Evolutionary conservation across 2,888 invertebrate species (phyloP).

Genomic region (Scrobipalpa atriplicella): DNA sequence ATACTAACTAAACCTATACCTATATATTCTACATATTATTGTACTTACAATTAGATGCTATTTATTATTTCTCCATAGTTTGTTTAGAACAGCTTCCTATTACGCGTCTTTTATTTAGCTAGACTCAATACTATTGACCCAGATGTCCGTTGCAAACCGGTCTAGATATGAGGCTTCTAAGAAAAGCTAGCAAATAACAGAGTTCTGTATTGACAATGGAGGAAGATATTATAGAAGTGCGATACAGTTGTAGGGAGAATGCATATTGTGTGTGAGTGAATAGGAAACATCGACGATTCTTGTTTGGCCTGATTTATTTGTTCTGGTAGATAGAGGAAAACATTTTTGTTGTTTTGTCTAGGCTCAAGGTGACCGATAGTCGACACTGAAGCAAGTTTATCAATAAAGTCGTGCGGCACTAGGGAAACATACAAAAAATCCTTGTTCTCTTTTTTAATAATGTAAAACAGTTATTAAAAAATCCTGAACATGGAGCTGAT

Average conservation of each 20-base stretch:
- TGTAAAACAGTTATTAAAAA: no score
- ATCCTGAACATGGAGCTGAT: no score
- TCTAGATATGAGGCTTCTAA: conserved; percentile 3
- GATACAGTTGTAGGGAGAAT: not conserved
- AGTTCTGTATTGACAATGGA: not conserved
- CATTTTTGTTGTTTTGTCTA: not conserved
- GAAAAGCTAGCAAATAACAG: not conserved
- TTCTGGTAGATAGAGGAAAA: not conserved
- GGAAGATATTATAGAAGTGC: conserved; percentile 1
- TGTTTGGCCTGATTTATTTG: not conserved
- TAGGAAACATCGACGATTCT: not conserved
- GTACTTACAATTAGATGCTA: no score
- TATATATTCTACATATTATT: no score
- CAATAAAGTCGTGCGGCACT: no score
- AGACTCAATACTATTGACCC: conserved; percentile 5
- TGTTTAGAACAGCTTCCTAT: not conserved
- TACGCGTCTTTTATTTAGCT: not conserved
- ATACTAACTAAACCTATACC: no score
- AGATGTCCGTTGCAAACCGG: not conserved
- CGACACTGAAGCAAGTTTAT: no score
- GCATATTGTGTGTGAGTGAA: conserved; percentile 2
- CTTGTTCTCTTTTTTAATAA: no score
- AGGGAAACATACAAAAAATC: no score
- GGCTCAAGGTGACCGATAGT: no score
- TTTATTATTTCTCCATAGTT: not conserved